Conservation (phyloP, 1,140 invertebrate species). For the Plectrocnemia conspersa region DNA sequence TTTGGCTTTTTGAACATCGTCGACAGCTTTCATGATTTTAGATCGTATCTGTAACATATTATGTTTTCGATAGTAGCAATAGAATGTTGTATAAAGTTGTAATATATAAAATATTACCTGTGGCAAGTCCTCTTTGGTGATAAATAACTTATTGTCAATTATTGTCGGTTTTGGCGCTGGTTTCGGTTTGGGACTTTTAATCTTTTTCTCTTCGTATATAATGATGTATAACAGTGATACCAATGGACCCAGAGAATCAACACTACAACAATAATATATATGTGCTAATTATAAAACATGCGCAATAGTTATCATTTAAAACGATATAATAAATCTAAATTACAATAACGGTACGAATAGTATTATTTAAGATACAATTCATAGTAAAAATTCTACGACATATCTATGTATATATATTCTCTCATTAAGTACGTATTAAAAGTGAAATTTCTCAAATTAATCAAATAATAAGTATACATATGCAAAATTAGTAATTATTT, state of each 20-base stretch:
- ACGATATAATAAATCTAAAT: too few species aligned
- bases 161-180: slow-evolving; percentile 48
- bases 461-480: too few species aligned
- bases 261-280: slow-evolving; percentile 41
- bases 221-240: slow-evolving; percentile 47
- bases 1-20: slow-evolving; percentile 49
- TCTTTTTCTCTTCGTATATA: slow-evolving; percentile 47
- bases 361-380: too few species aligned
- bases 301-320: too few species aligned
- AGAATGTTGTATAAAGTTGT: slow-evolving; percentile 10
- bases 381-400: too few species aligned
- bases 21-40: slow-evolving; percentile 49
- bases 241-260: slow-evolving; percentile 46
- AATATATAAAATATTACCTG: slow-evolving; percentile 39
- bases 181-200: slow-evolving; percentile 45
- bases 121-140: slow-evolving; percentile 50
- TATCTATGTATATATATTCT: too few species aligned
- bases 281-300: too few species aligned
- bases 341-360: too few species aligned
- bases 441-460: too few species aligned
- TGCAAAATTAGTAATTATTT: too few species aligned
- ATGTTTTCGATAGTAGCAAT: not conserved
- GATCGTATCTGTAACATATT: slow-evolving; percentile 46
- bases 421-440: too few species aligned
- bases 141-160: slow-evolving; percentile 47